Evolutionary conservation across 30 jellyfish, hydroid and myxozoan species (phyloP).

Genomic region (Aurelia sp.): DNA sequence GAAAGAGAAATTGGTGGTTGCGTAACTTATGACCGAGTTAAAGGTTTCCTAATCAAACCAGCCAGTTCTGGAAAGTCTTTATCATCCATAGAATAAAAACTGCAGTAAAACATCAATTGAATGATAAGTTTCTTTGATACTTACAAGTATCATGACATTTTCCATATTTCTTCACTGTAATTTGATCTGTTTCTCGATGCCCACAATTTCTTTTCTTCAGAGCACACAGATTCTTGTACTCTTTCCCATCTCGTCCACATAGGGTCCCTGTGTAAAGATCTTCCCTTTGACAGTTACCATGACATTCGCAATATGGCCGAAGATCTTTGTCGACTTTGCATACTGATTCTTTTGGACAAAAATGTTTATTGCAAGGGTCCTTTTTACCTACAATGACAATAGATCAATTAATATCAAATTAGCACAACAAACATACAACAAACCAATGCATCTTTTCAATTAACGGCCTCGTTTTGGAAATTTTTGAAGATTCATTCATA

Average conservation of each 20-base stretch:
- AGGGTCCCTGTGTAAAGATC: slow-evolving; percentile 68
- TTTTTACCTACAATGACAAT: slow-evolving; percentile 24
- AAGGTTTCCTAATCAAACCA: no score
- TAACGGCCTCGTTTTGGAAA: no score
- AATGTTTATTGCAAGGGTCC: slow-evolving; percentile 67
- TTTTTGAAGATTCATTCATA: no score
- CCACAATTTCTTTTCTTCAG: slow-evolving; percentile 67
- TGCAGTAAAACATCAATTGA: no score
- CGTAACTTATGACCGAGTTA: no score
- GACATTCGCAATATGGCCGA: slow-evolving; percentile 69
- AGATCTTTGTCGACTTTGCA: slow-evolving; percentile 49
- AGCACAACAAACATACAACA: not conserved
- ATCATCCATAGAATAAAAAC: no score
- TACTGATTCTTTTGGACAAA: slow-evolving; percentile 64
- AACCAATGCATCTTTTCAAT: no score
- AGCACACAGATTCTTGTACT: slow-evolving; percentile 72
- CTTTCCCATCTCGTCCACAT: slow-evolving; percentile 82
- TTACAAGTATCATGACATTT: slow-evolving; percentile 31
- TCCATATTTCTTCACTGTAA: slow-evolving; percentile 70
- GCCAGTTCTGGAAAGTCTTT: no score
- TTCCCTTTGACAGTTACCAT: slow-evolving; percentile 55
- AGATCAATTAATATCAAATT: not conserved
- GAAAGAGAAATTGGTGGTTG: no score
- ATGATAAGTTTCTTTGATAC: no score
- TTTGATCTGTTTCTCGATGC: slow-evolving; percentile 33